phyloP scores from a whole-genome alignment of 2,888 invertebrate genomes.

The Tuta absoluta region DNA sequence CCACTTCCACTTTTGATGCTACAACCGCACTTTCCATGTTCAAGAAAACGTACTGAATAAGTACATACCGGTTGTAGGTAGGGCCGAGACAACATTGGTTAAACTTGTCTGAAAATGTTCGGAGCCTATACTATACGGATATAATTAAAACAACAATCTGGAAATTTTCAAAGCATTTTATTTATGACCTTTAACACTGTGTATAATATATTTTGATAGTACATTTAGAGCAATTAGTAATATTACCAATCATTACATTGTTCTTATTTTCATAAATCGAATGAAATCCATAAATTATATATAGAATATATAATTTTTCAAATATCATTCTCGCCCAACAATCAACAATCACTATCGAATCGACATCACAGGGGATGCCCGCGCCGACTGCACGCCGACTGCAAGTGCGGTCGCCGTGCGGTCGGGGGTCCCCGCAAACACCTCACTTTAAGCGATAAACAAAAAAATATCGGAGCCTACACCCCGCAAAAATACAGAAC shows the following conservation, averaged over 20 bases:
- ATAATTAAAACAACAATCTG: constrained; percentile 65
- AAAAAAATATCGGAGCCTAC: constrained; percentile 42
- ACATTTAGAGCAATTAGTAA: constrained; percentile 83
- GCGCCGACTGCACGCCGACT: constrained; percentile 17
- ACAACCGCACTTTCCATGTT: too few relatives aligned
- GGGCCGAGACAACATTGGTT: too few relatives aligned
- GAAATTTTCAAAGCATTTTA: constrained; percentile 82
- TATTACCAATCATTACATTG: constrained; percentile 82
- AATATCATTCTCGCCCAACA: constrained; percentile 77
- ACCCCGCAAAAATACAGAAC: constrained; percentile 37
- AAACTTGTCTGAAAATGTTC: too few relatives aligned
- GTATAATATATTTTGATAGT: constrained; percentile 82
- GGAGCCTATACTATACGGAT: neutral
- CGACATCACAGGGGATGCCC: constrained; percentile 58
- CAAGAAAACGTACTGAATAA: too few relatives aligned
- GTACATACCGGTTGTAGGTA: too few relatives aligned
- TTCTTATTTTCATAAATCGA: constrained; percentile 78
- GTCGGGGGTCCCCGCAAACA: constrained; percentile 6
- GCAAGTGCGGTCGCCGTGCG: neutral
- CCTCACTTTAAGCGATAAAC: constrained; percentile 44
- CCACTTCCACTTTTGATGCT: too few relatives aligned
- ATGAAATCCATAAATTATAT: constrained; percentile 79
- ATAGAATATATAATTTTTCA: constrained; percentile 75
- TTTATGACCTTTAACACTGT: constrained; percentile 82
- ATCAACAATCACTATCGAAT: constrained; percentile 74